Evolutionary conservation across 2,888 invertebrate species (phyloP), one percentile per base, ranked within the genome.

Genomic region (Pterostichus niger): DNA sequence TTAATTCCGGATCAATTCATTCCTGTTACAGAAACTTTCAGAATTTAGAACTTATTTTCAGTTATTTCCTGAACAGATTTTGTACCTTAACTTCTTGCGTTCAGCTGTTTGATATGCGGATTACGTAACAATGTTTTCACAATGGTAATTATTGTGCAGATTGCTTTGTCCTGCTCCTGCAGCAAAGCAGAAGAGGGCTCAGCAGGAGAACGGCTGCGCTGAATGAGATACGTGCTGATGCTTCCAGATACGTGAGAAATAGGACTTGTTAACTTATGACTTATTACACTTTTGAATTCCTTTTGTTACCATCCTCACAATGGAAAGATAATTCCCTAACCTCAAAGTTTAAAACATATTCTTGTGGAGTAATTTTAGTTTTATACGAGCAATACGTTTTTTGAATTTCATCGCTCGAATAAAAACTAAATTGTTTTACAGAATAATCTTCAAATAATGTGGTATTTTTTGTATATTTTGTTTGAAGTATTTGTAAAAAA

Each of bases 121-220:
- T 79, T 64, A 61, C 61, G 79, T 79, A 79, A 64, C 46, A 79
- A 61, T 79, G 79, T 61, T 79, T 79, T 79, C 79, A 15, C 64
- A 79, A 49, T 64, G 59, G 79, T 79, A 79, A 79, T 79, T 64
- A 79, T 44, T 59, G 79, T 46, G 64, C 79, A 79, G 79, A 79
- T 79, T 79, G 79, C 61, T 79, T 79, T 64, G 46, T 79, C 44
- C 49, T 40, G 68, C 17, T 71, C 40, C 44, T 44, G 68, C 68
- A 71, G 68, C 17, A 15, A n/a, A 64, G 56, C 56, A 56, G 56
- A 15, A 56, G n/a, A 33, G 40, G 40, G 11, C 24, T 33, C 33
- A 64, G 64, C 35, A 52, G n/a, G 11, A 46, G 24, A 24, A 24
- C 24, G 49, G 24, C 61, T 79, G 79, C n/a, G 49, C 79, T 9